A percentile compares a stretch with the other conserved stretches of the same genome.
Conservation (phyloP, 2,888 invertebrate genomes). For the Nymphalis polychloros region DNA sequence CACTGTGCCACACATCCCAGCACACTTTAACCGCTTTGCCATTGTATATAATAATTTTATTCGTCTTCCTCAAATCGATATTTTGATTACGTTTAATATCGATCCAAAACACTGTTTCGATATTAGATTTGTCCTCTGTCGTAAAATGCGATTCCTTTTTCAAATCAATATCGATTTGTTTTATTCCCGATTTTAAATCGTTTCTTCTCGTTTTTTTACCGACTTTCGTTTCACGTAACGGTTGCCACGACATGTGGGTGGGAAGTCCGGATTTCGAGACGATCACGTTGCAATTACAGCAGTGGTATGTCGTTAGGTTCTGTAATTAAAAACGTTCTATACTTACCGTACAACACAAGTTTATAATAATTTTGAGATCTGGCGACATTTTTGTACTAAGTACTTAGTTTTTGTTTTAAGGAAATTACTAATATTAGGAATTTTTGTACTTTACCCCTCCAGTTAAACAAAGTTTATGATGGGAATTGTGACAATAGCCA, state of each 20-base stretch:
- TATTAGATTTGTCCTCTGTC: constrained; percentile 32
- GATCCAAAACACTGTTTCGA: constrained; percentile 28
- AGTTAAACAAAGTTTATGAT: no score
- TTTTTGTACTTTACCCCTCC: no score
- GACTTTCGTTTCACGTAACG: constrained; percentile 22
- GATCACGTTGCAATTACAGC: constrained; percentile 49
- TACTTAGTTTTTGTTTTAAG: no score
- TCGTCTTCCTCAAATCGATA: constrained; percentile 25
- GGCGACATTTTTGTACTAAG: no score
- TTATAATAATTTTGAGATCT: no score
- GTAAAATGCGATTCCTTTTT: constrained; percentile 38
- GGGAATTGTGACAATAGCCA: no score
- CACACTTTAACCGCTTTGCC: constrained; percentile 38
- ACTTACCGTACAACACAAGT: no score
- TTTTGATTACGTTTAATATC: constrained; percentile 17
- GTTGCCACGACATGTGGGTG: constrained; percentile 42
- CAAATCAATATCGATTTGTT: constrained; percentile 22
- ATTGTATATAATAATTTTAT: constrained; percentile 38
- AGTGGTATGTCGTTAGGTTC: constrained; percentile 44
- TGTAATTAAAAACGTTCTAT: no score
- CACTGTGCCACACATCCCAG: constrained; percentile 43
- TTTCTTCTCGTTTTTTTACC: constrained; percentile 31
- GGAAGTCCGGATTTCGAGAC: constrained; percentile 40
- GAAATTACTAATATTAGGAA: no score
- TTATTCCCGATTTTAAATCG: constrained; percentile 30